Evolutionary conservation across 2,797 vertebrate genomes (phyloP), one percentile per base, ranked within the genome.

Genomic region (Uromys caudimaculatus): DNA sequence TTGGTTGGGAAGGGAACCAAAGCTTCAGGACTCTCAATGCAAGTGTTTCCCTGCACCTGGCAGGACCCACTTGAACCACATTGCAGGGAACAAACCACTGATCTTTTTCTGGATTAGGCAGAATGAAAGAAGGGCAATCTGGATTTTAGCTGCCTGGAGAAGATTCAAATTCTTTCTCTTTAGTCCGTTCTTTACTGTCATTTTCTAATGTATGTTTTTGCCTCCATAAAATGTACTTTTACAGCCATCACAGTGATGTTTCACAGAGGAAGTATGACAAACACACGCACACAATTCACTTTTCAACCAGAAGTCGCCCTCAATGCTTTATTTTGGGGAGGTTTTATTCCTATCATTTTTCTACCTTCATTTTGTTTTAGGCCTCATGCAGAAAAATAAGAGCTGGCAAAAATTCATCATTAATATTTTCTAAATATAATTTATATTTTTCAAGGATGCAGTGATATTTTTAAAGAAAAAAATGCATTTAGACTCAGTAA

Each of bases 381-480:
- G 23, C 32, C 52, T 50, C 21, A 52, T 52, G 47, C 13, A 52
- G 64, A 86, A 86, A 52, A 71, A 54, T 52, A 52, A 86, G 52
- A 54, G 35, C 47, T 52, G 47, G 69, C 83, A 85, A 24, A 85
- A 67, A n/a, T 14, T 9, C 27, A 16, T 52, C 62, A 27, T 85
- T 67, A 52, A 50, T 85, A 85, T 69, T 69, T 69, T 69, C 83
- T 67, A 85, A 85, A 69, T 69, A 52, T 69, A 86, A 54, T 54
- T 71, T 21, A 54, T 27, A 86, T 38, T 56, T 56, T 38, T 38
- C 64, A 71, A 17, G 47, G 64, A 17, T 54, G 14, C 4, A 17
- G 71, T 50, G 50, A 83, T 87, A 92, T 88, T 90, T 92, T 90
- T 71, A 41, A 95, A 90, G 44, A 16, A 52, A 71, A 90, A 95